Evolutionary conservation across 1,140 invertebrate genomes (phyloP).

Genomic region (Heterodera carotae): DNA sequence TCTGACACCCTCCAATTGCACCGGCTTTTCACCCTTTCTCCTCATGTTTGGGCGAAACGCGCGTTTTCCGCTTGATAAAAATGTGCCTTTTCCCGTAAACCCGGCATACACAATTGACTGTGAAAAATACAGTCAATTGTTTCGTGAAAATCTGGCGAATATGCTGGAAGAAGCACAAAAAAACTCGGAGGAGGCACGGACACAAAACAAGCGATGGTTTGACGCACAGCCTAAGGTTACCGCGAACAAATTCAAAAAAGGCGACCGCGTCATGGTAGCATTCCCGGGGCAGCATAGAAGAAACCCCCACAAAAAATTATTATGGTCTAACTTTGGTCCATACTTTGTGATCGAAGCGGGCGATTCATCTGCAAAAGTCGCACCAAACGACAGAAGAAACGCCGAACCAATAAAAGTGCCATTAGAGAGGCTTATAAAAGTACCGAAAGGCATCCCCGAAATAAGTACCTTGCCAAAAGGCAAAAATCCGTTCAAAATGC

Average conservation of each 20-base stretch:
- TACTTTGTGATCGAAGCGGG: background rate
- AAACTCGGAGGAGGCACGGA: background rate
- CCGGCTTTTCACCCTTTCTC: slow-evolving; percentile 13
- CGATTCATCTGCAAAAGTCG: background rate
- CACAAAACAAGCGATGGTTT: background rate
- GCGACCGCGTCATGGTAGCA: background rate
- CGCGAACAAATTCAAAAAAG: background rate
- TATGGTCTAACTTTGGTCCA: slow-evolving; percentile 1
- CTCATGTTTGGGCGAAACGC: background rate
- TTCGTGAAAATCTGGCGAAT: slow-evolving; percentile 1
- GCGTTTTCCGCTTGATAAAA: background rate
- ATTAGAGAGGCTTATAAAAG: slow-evolving; percentile 7
- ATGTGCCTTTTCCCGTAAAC: background rate
- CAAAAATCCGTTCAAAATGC: background rate
- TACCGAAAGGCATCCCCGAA: slow-evolving; percentile 12
- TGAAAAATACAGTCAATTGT: slow-evolving; percentile 6
- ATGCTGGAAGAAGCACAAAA: slow-evolving; percentile 2
- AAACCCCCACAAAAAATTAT: background rate
- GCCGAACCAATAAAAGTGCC: background rate
- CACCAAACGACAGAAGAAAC: slow-evolving; percentile 2
- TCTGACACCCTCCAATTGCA: background rate
- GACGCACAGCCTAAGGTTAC: background rate
- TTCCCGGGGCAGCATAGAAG: background rate
- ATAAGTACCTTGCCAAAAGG: background rate
- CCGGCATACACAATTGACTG: background rate